Evolutionary conservation across 2,888 invertebrate species (phyloP).

Genomic region (Coecobrya sp.): DNA sequence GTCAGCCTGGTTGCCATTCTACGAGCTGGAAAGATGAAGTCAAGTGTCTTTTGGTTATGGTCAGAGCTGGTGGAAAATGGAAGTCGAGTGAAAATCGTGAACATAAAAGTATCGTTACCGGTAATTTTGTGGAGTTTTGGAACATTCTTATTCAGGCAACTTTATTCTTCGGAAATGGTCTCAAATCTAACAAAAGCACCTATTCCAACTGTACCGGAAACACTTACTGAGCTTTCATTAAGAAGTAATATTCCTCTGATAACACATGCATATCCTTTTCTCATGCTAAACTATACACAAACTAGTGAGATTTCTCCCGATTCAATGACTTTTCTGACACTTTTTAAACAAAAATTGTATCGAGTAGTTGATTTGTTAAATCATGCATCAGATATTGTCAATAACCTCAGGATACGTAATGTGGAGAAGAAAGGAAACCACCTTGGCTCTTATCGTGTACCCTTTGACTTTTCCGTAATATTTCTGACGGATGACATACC

Average conservation of each 20-base stretch:
- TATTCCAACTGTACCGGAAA: conserved; percentile 40
- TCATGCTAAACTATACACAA: conserved; percentile 61
- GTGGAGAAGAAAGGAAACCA: not conserved
- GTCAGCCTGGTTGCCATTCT: not conserved
- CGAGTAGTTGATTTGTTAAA: conserved; percentile 26
- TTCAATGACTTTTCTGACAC: not conserved
- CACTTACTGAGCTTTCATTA: conserved; percentile 40
- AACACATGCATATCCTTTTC: conserved; percentile 55
- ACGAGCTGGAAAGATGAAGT: conserved; percentile 29
- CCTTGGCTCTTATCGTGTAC: not conserved
- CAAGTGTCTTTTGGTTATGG: conserved; percentile 56
- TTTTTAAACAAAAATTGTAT: conserved; percentile 11
- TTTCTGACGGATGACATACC: conserved; percentile 63
- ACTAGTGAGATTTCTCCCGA: conserved; percentile 19
- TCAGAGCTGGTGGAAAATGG: conserved; percentile 67
- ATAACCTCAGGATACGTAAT: not conserved
- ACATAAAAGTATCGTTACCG: not conserved
- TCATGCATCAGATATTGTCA: conserved; percentile 23
- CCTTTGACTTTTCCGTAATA: conserved; percentile 53
- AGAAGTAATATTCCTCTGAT: conserved; percentile 48
- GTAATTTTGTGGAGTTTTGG: conserved; percentile 62
- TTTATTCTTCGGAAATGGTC: conserved; percentile 65
- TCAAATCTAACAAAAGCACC: conserved; percentile 54
- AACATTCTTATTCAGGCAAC: conserved; percentile 57
- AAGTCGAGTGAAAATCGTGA: not conserved